Evolutionary conservation across 1,140 invertebrate species (phyloP).

Genomic region (Atta texana): DNA sequence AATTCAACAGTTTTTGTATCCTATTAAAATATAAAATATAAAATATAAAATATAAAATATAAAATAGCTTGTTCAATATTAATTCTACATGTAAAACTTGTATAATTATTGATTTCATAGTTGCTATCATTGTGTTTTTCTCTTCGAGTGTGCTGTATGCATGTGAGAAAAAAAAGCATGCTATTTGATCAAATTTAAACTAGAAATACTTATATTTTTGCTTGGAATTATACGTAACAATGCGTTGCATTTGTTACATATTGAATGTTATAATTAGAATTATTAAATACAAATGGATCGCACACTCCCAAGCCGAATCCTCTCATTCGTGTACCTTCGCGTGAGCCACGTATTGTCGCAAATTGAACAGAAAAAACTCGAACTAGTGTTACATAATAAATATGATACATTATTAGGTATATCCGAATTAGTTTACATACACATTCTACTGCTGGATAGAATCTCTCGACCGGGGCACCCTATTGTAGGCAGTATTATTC

Average conservation of each 20-base stretch:
- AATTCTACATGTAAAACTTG: too few relatives aligned
- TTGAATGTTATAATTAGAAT: not conserved
- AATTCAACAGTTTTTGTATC: too few relatives aligned
- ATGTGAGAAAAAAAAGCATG: not conserved
- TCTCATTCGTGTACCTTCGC: slow-evolving; percentile 67
- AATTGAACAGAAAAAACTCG: slow-evolving; percentile 72
- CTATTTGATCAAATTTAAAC: not conserved
- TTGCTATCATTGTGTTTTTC: too few relatives aligned
- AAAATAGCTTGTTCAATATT: too few relatives aligned
- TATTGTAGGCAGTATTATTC: slow-evolving; percentile 85
- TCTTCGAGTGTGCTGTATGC: not conserved
- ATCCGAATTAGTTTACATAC: slow-evolving; percentile 86
- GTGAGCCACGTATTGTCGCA: slow-evolving; percentile 71
- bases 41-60: too few relatives aligned
- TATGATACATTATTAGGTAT: slow-evolving; percentile 83
- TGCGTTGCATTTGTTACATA: not conserved
- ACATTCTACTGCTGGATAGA: slow-evolving; percentile 85
- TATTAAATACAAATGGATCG: not conserved
- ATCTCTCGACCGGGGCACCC: slow-evolving; percentile 84
- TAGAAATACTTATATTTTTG: not conserved
- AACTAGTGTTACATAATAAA: slow-evolving; percentile 76
- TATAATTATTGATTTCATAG: too few relatives aligned
- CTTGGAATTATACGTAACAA: not conserved
- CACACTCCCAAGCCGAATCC: slow-evolving; percentile 69
- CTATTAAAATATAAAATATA: too few relatives aligned